Base-by-base conservation (phyloP, 64 coral and sea anemone species). In the Montipora efflorescens region DNA sequence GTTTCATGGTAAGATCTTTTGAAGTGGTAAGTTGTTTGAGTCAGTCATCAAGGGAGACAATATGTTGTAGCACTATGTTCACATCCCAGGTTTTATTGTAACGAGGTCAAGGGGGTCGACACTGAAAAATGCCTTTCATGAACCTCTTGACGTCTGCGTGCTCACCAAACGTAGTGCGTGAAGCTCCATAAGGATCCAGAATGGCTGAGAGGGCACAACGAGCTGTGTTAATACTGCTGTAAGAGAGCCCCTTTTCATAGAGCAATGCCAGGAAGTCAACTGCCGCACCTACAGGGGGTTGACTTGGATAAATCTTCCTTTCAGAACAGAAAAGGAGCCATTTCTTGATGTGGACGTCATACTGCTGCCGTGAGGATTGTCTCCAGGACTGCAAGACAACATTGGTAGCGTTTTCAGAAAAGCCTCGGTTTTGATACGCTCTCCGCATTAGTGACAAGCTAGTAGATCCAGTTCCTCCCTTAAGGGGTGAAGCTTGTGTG, bases 281-380 rank as follows among this genome's bases (percentile, higher is more conserved):
- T 44, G 62, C 48, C 22, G 48, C 59, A 8, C 78, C 75, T 90
- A 90, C 84, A 95, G 66, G 15, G 47, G 88, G 58, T 13, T 18
- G 14, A 95, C 90, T 28, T 51, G 67, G 74, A 90, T 90, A n/a
- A 84, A 70, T 48, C 53, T 90, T 20, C 66, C 80, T 95, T 90
- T 95, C 19, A 95, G 68, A 20, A 95, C 88, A 95, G 88, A 90
- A 95, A 6, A 78, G 67, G 77, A 90, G 22, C 93, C 93, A 95
- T 52, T 84, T 95, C 44, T 57, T 90, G 51, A 90, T 90, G 80
- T 90, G 77, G 18, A 43, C 82, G 36, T 55, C 52, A 55, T 55
- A 55, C 52, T 55, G 52, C 10, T 55, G 1, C 36, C 36, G 52
- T 55, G 52, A 55, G 5, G 52, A 55, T 10, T 55, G 52, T 5